These are phyloP conservation scores for Gadopsis bispinosus DNA, from an alignment of 2,797 vertebrate genomes.

Conservation along the genomic window DNA sequence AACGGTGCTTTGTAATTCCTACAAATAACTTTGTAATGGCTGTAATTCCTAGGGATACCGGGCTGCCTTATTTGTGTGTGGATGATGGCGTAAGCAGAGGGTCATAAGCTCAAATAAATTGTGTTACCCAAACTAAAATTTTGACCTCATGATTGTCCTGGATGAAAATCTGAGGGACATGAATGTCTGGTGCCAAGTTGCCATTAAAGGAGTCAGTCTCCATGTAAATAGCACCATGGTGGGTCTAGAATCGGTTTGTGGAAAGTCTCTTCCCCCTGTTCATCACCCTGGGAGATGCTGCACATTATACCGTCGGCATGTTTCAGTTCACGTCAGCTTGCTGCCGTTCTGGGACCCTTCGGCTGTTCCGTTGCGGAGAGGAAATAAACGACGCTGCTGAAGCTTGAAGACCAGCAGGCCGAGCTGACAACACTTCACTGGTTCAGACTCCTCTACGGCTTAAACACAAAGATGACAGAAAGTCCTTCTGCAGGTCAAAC, in stretches of 20 bases:
- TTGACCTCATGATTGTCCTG: neutral
- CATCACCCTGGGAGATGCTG: neutral
- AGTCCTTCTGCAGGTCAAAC: constrained; percentile 17
- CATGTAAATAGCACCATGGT: neutral
- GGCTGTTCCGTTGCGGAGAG: neutral
- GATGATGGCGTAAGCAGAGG: neutral
- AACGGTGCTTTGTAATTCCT: no score
- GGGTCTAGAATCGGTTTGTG: neutral
- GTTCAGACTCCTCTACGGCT: constrained; percentile 4
- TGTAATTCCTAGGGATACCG: neutral
- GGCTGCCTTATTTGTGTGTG: neutral
- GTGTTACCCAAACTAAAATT: neutral
- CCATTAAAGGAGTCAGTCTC: neutral
- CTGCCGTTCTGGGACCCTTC: constrained; percentile 1
- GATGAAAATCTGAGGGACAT: neutral
- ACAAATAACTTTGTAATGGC: no score
- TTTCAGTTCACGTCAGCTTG: constrained; percentile 9
- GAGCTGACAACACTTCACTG: constrained; percentile 16
- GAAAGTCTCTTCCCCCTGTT: neutral
- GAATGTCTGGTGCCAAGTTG: no score
- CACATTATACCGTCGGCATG: neutral
- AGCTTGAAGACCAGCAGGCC: constrained; percentile 9
- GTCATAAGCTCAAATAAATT: neutral
- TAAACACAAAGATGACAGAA: constrained; percentile 34
- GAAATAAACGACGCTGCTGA: neutral